Base-by-base conservation (phyloP, 2,797 vertebrate genomes). In the Masticophis lateralis region DNA sequence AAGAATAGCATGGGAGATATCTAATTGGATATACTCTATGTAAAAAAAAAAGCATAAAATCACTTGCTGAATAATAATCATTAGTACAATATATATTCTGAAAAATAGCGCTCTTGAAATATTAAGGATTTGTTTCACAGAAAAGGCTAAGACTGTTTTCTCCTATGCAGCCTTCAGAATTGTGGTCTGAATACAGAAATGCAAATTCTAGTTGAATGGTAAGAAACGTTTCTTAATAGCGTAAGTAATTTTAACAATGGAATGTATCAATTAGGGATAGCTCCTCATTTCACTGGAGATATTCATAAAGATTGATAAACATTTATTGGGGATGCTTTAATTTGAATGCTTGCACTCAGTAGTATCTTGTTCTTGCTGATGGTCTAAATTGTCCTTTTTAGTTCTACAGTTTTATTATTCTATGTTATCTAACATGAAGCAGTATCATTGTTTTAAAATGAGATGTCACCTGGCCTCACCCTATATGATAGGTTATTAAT, bases 361-460 rank as follows among this genome's bases (percentile, higher is more conserved):
- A 8, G 8, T 74, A 37, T 83, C 74, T 83, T 83, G 74, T 47
- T 83, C 16, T 43, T 83, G 37, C 74, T 25, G 74, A 47, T 83
- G 74, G 37, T 43, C 37, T 83, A 83, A 83, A 47, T 25, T 22
- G 37, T 37, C 32, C 37, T 83, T 47, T 83, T 37, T 74, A 79
- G 69, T 32, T 20, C 69, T 79, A 43, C 69, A 27, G 57, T 20
- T 90, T 27, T 43, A 28, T 51, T 32, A 55, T 61, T 55, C 22
- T n/a, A 90, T 43, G 12, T 43, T 3, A 92, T 57, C 92, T 89
- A 94, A 87, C 90, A 79, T 90, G 92, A 2, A 95, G 94, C 88
- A 47, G 94, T 43, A 94, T 93, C 94, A 27, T 95, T 97, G 96
- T 95, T 93, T 97, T 96, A 91, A 95, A 83, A 83, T 47, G 74